A percentile compares a stretch with the other conserved stretches of the same genome.
Conservation (phyloP, 2,797 vertebrate species). For the Bufotes viridis region DNA sequence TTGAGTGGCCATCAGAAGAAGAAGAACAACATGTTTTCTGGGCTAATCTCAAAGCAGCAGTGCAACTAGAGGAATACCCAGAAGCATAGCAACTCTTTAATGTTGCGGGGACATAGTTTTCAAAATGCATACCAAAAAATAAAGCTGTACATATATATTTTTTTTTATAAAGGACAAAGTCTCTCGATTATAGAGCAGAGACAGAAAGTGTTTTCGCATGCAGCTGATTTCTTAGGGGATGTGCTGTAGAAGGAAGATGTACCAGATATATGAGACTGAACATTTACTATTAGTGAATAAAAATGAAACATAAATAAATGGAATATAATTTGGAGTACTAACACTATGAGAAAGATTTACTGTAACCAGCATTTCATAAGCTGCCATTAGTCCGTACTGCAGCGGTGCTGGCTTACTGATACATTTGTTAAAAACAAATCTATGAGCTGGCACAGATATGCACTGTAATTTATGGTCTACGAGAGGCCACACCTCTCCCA, state of each 20-base stretch:
- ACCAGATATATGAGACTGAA: not conserved
- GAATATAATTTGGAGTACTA: too few species aligned
- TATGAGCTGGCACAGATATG: too few species aligned
- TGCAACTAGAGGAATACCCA: slow-evolving; percentile 64
- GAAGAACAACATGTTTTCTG: slow-evolving; percentile 75
- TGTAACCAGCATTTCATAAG: too few species aligned
- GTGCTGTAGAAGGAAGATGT: not conserved
- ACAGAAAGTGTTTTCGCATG: not conserved
- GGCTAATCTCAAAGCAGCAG: slow-evolving; percentile 74
- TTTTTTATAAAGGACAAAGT: not conserved
- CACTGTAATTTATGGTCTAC: too few species aligned
- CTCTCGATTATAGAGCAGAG: not conserved
- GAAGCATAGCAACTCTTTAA: not conserved
- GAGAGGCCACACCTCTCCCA: too few species aligned
- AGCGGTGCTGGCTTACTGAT: too few species aligned
- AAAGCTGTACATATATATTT: not conserved
- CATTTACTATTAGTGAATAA: too few species aligned
- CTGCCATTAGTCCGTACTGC: too few species aligned
- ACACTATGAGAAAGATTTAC: too few species aligned
- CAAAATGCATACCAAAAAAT: not conserved
- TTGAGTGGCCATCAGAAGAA: slow-evolving; percentile 79
- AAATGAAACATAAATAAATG: too few species aligned
- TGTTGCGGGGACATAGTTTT: not conserved
- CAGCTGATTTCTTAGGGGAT: not conserved
- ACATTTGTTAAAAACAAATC: too few species aligned